Evolutionary conservation across 2,888 invertebrate species (phyloP), one percentile per base, ranked within the genome.

Genomic region (Synanthedon tipuliformis): DNA sequence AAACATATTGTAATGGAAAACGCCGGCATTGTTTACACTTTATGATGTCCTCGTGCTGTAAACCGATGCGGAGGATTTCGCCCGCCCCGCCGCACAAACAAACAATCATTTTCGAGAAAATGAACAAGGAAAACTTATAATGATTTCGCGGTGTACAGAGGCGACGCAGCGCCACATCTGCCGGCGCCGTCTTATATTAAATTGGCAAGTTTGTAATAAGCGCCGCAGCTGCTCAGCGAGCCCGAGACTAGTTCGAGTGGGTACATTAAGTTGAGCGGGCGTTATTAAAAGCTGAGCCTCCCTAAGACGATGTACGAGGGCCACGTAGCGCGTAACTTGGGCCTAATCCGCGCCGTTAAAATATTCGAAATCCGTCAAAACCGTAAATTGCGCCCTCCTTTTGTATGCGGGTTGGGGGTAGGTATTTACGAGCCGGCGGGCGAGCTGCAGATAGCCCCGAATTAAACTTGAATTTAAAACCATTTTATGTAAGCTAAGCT

Each of bases 1-100:
- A 87, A 87, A 87, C 87, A 87, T 86, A 87, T 87, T 87, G 86
- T 87, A 87, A 87, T 87, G 86, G 87, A 86, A 87, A 87, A 84
- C 81, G 83, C 78, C 76, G 76, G 78, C 83, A 81, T 83, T 87
- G 87, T 87, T 87, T 87, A 79, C 84, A 78, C 78, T 84, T 87
- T 84, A 84, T 81, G 83, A 84, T 81, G 85, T 85, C 81, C 86
- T 77, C 66, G 75, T 69, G 75, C 65, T 80, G 81, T 80, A 79
- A 81, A 78, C 73, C 79, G 85, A 81, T 72, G 80, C 75, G 69
- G 59, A 65, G 74, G 60, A 68, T 73, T 71, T 68, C 64, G 68
- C 60, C 69, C 65, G 68, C 62, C 66, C 66, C 63, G 61, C 64
- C 59, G 57, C 58, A 60, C 59, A 62, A 66, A 67, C 71, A 70